These are phyloP conservation scores for Cybosia mesomella DNA, from an alignment of 2,888 invertebrate genomes.

Conservation along the genomic window DNA sequence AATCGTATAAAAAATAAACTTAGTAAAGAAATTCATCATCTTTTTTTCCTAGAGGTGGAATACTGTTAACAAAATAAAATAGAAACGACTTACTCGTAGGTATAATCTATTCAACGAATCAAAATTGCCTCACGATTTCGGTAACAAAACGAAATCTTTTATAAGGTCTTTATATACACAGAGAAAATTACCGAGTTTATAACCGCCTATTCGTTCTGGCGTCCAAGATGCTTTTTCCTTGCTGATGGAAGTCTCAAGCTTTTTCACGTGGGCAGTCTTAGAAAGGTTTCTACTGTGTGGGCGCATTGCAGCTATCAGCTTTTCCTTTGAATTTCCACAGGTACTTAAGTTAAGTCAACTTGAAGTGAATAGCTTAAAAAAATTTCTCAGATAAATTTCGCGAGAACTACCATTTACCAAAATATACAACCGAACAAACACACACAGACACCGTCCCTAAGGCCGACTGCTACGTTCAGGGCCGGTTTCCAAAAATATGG, in stretches of 20 bases:
- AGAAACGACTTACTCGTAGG: background rate
- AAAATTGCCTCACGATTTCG: background rate
- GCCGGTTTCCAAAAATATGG: no score
- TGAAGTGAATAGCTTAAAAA: background rate
- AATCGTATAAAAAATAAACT: no score
- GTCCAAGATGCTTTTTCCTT: background rate
- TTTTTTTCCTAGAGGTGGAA: background rate
- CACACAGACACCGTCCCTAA: no score
- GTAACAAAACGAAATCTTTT: background rate
- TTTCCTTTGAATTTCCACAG: background rate
- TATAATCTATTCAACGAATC: background rate
- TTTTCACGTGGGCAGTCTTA: constrained; percentile 6
- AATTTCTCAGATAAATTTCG: background rate
- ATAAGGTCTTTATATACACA: background rate
- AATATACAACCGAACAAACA: no score
- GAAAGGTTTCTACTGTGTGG: background rate
- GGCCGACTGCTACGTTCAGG: no score
- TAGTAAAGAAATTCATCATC: background rate
- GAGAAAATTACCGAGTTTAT: background rate
- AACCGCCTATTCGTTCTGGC: background rate
- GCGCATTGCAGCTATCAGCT: background rate
- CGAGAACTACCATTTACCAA: background rate
- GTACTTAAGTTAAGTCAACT: background rate
- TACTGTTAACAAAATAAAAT: background rate
- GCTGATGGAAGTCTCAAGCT: background rate